A percentile compares a stretch with the other conserved stretches of the same genome.
These are phyloP conservation scores for Onychostoma macrolepis DNA, from an alignment of 2,113 vertebrate species.

Conservation along the genomic window DNA sequence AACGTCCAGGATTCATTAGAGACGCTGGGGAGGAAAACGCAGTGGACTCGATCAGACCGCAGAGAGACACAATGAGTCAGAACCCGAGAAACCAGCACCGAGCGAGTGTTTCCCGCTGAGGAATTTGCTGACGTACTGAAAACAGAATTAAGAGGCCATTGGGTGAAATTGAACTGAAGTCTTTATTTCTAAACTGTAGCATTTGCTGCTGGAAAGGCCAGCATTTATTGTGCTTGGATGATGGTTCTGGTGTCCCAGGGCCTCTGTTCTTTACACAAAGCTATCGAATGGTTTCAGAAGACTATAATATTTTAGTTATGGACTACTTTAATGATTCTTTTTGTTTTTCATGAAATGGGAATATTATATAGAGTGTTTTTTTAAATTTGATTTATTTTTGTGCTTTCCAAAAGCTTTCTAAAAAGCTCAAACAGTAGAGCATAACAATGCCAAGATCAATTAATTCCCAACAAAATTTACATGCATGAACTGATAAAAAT, in stretches of 20 bases:
- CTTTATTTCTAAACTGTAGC: constrained; percentile 10
- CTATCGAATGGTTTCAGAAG: not conserved
- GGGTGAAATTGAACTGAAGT: not conserved
- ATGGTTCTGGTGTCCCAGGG: not conserved
- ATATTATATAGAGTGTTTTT: too few relatives aligned
- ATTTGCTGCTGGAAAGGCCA: not conserved
- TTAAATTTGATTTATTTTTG: too few relatives aligned
- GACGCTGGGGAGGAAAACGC: not conserved
- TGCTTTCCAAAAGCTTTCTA: too few relatives aligned
- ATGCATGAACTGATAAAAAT: not conserved
- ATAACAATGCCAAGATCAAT: not conserved
- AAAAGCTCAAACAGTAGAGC: too few relatives aligned
- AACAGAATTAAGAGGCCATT: not conserved
- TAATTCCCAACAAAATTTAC: not conserved
- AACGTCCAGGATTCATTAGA: not conserved
- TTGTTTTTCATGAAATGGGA: too few relatives aligned
- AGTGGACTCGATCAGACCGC: not conserved
- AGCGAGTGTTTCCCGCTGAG: not conserved
- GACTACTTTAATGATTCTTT: not conserved
- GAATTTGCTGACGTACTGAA: not conserved
- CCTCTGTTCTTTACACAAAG: not conserved
- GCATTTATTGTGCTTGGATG: not conserved
- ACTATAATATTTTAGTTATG: not conserved
- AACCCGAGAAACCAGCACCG: not conserved
- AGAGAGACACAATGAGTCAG: not conserved